Conservation (phyloP, 2,888 invertebrate species). For the Lysandra bellargus region DNA sequence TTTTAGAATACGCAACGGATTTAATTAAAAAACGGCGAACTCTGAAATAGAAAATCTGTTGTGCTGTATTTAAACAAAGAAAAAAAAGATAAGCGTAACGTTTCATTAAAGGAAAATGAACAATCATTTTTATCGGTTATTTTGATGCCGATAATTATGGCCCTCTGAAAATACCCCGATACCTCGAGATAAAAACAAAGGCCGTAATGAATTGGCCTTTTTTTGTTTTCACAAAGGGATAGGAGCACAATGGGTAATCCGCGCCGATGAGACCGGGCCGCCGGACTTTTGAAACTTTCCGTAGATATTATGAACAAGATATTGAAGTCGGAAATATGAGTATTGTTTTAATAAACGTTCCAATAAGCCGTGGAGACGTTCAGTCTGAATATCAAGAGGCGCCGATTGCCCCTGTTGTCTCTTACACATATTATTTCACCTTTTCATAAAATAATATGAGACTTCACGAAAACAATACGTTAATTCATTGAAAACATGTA, state of each 20-base stretch:
- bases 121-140: slow-evolving; percentile 31
- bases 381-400: not conserved
- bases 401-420: slow-evolving; percentile 7
- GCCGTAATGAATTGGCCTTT: slow-evolving; percentile 40
- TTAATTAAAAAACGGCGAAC: slow-evolving; percentile 3
- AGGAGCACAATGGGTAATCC: slow-evolving; percentile 42
- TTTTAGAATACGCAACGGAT: not conserved
- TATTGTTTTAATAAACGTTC: slow-evolving; percentile 17
- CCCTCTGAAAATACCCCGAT: slow-evolving; percentile 39
- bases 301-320: slow-evolving; percentile 27
- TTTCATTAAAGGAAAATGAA: slow-evolving; percentile 20
- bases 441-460: not conserved
- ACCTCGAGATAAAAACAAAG: slow-evolving; percentile 39
- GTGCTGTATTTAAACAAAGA: slow-evolving; percentile 26
- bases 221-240: slow-evolving; percentile 41
- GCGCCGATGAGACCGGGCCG: slow-evolving; percentile 39
- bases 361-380: not conserved
- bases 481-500: not conserved
- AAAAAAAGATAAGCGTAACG: slow-evolving; percentile 29
- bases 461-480: not conserved
- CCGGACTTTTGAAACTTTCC: slow-evolving; percentile 41
- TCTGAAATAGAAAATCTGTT: not conserved
- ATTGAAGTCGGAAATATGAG: slow-evolving; percentile 14
- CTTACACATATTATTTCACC: not conserved
- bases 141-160: slow-evolving; percentile 39